Percentiles rank a stretch among this genome's conserved stretches.
Conservation (phyloP, 2,888 invertebrate genomes). For the Chaitophorus viminalis region DNA sequence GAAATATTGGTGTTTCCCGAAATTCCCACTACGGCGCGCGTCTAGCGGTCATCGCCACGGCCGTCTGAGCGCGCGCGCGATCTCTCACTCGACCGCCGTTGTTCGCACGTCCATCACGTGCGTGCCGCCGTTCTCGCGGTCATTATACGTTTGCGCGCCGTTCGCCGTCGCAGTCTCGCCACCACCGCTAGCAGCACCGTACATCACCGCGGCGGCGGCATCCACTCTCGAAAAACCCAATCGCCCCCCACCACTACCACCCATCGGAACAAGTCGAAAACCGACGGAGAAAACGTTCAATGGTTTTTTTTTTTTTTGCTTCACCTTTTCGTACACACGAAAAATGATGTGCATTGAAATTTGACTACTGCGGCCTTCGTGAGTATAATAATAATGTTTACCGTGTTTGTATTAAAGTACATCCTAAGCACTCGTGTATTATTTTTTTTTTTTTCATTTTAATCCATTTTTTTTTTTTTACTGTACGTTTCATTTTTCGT, state of each 20-base stretch:
- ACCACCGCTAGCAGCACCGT: background rate
- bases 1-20: constrained; percentile 33
- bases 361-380: background rate
- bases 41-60: constrained; percentile 29
- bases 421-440: background rate
- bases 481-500: too few species aligned
- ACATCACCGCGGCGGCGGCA: background rate
- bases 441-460: background rate
- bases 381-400: background rate
- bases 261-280: background rate
- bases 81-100: constrained; percentile 21
- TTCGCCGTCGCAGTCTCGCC: too few species aligned
- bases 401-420: too few species aligned
- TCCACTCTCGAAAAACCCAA: background rate
- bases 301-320: background rate
- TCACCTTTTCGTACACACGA: background rate
- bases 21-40: constrained; percentile 52
- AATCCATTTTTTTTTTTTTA: too few species aligned
- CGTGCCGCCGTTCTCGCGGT: too few species aligned
- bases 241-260: background rate
- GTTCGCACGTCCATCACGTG: background rate
- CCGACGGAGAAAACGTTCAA: constrained; percentile 9
- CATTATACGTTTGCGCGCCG: background rate
- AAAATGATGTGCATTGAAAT: background rate
- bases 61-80: background rate